phyloP scores from a whole-genome alignment of 2,797 vertebrate species.

The Fistularia commersonii region DNA sequence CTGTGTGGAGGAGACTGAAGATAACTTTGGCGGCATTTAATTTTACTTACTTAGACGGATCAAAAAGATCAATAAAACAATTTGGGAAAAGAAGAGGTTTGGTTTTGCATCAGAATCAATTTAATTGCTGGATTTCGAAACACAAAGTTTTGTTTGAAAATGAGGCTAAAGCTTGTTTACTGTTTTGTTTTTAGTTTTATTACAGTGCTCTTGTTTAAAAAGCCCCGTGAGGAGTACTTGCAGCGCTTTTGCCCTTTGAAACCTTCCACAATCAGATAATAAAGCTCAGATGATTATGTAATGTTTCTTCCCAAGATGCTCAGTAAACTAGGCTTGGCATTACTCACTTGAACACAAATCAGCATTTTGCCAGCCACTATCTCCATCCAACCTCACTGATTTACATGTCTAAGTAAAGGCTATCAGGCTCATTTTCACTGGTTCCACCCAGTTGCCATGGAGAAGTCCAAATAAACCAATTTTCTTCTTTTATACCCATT shows the following conservation, averaged over 20 bases:
- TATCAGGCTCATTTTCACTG: conserved; percentile 2
- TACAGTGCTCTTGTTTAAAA: conserved; percentile 1
- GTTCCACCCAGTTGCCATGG: not conserved
- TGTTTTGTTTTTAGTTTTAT: not conserved
- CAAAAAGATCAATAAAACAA: too few relatives aligned
- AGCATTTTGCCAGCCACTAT: conserved; percentile 24
- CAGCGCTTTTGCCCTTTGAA: conserved; percentile 54
- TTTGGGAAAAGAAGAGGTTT: too few relatives aligned
- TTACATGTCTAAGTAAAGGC: conserved; percentile 9
- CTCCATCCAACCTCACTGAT: conserved; percentile 12
- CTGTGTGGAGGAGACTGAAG: too few relatives aligned
- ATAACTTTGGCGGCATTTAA: too few relatives aligned
- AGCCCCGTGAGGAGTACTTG: conserved; percentile 14
- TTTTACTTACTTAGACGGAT: too few relatives aligned
- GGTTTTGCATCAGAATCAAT: too few relatives aligned
- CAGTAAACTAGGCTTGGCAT: conserved; percentile 12
- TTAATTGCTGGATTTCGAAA: too few relatives aligned
- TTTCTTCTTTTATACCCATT: not conserved
- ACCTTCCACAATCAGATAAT: conserved; percentile 40
- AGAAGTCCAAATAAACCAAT: too few relatives aligned
- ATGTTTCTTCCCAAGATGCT: conserved; percentile 29
- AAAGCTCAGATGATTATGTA: conserved; percentile 42
- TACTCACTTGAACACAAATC: not conserved
- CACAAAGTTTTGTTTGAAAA: too few relatives aligned
- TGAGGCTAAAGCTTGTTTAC: not conserved